A percentile compares a stretch with the other conserved stretches of the same genome.
phyloP scores from a whole-genome alignment of 2,797 vertebrate genomes.

The Pseudochirops corinnae region DNA sequence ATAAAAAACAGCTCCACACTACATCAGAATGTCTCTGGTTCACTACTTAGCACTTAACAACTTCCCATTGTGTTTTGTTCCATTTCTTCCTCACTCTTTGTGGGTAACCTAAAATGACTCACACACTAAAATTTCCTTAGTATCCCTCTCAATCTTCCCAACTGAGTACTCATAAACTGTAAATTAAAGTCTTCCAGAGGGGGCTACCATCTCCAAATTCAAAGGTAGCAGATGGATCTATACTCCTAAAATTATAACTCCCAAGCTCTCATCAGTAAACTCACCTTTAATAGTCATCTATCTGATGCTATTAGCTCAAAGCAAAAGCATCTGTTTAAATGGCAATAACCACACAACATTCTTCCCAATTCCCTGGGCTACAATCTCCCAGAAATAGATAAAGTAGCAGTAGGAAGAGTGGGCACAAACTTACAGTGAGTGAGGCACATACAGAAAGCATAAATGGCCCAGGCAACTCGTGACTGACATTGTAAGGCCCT shows the following conservation, averaged over 20 bases:
- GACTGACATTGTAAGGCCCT: not conserved
- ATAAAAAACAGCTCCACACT: not conserved
- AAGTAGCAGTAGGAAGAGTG: not conserved
- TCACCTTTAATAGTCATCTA: not conserved
- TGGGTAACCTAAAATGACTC: not conserved
- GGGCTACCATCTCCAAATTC: not conserved
- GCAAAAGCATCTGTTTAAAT: not conserved
- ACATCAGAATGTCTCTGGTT: too few species aligned
- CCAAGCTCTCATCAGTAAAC: not conserved
- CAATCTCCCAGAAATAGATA: not conserved
- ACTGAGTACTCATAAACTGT: not conserved
- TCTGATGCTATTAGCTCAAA: not conserved
- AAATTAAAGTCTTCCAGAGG: not conserved
- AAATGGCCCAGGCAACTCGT: not conserved
- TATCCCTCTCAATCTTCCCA: not conserved
- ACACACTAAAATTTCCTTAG: constrained; percentile 20
- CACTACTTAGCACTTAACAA: too few species aligned
- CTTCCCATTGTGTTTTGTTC: not conserved
- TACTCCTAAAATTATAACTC: not conserved
- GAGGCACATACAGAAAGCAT: not conserved
- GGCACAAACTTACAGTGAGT: not conserved
- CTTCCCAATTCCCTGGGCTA: not conserved
- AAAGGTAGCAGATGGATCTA: not conserved
- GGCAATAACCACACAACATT: not conserved
- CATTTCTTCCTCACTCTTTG: not conserved